Conservation (phyloP, 2,797 vertebrate species). For the Urocyon cinereoargenteus region DNA sequence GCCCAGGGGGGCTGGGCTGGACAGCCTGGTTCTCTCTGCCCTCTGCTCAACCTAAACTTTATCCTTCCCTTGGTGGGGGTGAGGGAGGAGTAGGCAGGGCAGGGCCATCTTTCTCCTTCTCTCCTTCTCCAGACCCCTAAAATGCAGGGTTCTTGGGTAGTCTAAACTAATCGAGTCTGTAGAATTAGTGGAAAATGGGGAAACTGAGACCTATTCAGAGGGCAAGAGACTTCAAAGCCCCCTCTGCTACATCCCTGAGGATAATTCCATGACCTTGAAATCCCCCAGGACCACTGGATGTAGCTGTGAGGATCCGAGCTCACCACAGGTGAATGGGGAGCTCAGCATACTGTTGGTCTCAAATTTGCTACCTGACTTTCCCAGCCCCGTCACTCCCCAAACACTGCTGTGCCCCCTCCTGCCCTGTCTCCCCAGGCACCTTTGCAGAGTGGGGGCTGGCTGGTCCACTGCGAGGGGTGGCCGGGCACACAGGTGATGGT, state of each 20-base stretch:
- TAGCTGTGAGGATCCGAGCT: not conserved
- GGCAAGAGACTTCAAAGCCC: slow-evolving; percentile 30
- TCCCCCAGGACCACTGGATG: not conserved
- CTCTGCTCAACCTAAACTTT: slow-evolving; percentile 16
- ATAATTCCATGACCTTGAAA: not conserved
- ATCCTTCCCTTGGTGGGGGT: not conserved
- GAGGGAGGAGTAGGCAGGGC: not conserved
- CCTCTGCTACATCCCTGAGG: not conserved
- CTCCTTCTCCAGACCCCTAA: slow-evolving; percentile 43
- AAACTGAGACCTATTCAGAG: slow-evolving; percentile 26
- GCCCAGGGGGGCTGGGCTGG: slow-evolving; percentile 73
- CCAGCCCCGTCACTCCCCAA: slow-evolving; percentile 41
- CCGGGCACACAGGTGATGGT: slow-evolving; percentile 95
- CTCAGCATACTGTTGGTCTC: not conserved
- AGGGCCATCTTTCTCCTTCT: slow-evolving; percentile 28
- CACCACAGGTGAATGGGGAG: not conserved
- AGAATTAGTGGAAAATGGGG: not conserved
- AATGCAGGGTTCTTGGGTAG: slow-evolving; percentile 7
- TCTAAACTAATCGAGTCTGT: slow-evolving; percentile 5
- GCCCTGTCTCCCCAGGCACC: slow-evolving; percentile 85
- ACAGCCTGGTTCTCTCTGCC: slow-evolving; percentile 64
- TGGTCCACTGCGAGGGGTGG: slow-evolving; percentile 96
- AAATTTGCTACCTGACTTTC: slow-evolving; percentile 40
- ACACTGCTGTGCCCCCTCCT: slow-evolving; percentile 28
- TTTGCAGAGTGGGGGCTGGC: slow-evolving; percentile 96